These are phyloP conservation scores for Harmothoe impar DNA, from an alignment of 2,888 invertebrate species.

Conservation along the genomic window DNA sequence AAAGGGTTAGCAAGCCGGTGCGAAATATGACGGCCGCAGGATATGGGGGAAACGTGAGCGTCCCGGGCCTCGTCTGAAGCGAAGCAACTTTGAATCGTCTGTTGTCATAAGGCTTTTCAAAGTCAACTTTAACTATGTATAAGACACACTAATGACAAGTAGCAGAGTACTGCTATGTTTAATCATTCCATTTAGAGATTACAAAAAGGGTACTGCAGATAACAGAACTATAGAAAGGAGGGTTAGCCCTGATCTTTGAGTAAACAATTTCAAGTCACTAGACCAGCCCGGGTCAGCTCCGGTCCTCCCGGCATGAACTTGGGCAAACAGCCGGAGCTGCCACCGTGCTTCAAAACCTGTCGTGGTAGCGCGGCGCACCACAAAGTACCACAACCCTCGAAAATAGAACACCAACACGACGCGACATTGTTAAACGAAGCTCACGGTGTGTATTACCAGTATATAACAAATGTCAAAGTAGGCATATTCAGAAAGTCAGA, in stretches of 20 bases:
- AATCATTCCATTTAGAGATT: background rate
- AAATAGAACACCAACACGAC: no score
- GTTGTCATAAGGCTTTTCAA: background rate
- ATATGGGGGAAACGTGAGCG: background rate
- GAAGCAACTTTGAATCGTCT: background rate
- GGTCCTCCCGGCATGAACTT: background rate
- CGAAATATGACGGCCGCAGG: slow-evolving; percentile 23
- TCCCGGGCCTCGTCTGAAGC: background rate
- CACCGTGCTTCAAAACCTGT: background rate
- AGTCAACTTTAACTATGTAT: slow-evolving; percentile 1
- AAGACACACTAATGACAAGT: background rate
- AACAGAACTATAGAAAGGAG: background rate
- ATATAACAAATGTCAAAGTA: no score
- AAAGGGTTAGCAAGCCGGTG: slow-evolving; percentile 18
- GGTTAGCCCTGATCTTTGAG: slow-evolving; percentile 22
- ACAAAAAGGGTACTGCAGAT: background rate
- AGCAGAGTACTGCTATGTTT: background rate
- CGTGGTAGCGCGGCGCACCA: background rate
- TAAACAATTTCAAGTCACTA: slow-evolving; percentile 12
- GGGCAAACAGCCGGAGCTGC: background rate
- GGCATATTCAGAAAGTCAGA: no score
- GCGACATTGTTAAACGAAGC: background rate
- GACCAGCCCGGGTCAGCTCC: slow-evolving; percentile 2
- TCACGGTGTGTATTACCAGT: no score
- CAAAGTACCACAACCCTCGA: background rate